phyloP scores from a whole-genome alignment of 2,113 vertebrate species.

The Sylvietta virens region DNA sequence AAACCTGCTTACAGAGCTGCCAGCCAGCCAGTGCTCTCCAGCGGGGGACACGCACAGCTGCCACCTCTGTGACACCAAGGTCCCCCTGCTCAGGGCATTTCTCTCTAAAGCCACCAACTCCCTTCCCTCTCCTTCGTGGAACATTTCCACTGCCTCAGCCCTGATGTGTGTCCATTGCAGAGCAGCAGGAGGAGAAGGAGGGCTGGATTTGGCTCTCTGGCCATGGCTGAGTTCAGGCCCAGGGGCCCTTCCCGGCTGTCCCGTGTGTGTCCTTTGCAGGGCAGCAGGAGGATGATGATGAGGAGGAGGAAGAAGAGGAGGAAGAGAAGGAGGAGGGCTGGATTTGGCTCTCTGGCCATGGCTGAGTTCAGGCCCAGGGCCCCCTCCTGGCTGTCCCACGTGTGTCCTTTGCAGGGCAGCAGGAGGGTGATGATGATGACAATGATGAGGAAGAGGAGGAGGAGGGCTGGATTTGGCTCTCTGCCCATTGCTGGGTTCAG shows the following conservation, averaged over 20 bases:
- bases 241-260: neutral
- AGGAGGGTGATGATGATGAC: too few species aligned
- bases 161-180: neutral
- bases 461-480: too few species aligned
- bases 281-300: too few species aligned
- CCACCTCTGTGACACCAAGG: neutral
- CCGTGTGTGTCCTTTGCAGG: neutral
- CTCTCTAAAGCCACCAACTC: neutral
- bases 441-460: neutral
- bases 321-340: too few species aligned
- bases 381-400: too few species aligned
- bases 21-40: neutral
- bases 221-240: fast-evolving
- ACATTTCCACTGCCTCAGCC: fast-evolving
- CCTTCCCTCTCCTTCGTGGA: neutral
- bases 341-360: too few species aligned
- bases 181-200: neutral
- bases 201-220: neutral
- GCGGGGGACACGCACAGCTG: fast-evolving
- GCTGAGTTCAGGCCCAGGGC: too few species aligned
- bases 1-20: neutral
- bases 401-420: too few species aligned
- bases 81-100: neutral
- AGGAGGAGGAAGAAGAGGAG: too few species aligned
- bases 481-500: too few species aligned